phyloP scores from a whole-genome alignment of 2,888 invertebrate species.

The Cynaeus angustus region DNA sequence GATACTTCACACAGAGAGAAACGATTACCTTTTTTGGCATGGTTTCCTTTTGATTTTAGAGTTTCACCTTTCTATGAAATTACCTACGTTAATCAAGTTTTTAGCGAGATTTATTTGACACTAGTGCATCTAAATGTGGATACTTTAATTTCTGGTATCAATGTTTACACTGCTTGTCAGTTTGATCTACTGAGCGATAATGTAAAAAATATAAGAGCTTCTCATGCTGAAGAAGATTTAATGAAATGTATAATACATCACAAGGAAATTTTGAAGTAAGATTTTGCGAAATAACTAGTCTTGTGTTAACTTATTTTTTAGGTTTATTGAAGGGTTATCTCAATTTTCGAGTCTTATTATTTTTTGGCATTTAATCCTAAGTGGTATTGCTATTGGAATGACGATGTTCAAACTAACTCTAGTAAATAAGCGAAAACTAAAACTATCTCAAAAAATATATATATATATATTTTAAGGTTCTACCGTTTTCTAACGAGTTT shows the following conservation, averaged over 20 bases:
- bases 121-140: slow-evolving; percentile 16
- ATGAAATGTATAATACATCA: not conserved
- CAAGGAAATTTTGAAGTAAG: slow-evolving; percentile 9
- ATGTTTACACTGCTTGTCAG: slow-evolving; percentile 12
- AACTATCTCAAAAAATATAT: too few species aligned
- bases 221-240: not conserved
- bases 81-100: slow-evolving; percentile 13
- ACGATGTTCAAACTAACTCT: not conserved
- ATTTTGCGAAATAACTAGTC: too few species aligned
- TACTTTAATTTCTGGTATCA: slow-evolving; percentile 15
- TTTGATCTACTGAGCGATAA: slow-evolving; percentile 4
- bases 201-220: not conserved
- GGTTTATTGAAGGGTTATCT: not conserved
- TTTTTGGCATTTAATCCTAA: not conserved
- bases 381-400: not conserved
- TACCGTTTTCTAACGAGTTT: slow-evolving; percentile 3
- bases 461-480: not conserved
- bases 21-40: slow-evolving; percentile 9
- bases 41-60: slow-evolving; percentile 21
- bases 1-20: not conserved
- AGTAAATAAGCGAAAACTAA: not conserved
- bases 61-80: slow-evolving; percentile 22
- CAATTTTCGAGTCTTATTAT: not conserved
- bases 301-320: not conserved
- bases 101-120: not conserved